Conservation (phyloP, 2,797 vertebrate species). For the Gephyroberyx darwinii region DNA sequence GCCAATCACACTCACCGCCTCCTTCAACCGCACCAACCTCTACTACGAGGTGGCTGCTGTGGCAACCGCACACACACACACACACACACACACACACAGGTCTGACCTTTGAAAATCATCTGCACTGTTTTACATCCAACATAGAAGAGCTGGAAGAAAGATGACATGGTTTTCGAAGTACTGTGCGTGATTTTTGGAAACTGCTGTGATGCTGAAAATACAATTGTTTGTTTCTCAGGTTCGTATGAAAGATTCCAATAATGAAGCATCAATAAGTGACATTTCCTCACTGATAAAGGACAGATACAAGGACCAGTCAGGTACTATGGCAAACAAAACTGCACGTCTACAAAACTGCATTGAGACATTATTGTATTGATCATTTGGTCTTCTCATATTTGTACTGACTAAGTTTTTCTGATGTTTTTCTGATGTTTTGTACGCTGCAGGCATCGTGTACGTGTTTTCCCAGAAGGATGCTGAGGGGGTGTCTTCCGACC, state of each 20-base stretch:
- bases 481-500: conserved; percentile 85
- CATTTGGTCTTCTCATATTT: background rate
- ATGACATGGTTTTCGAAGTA: background rate
- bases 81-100: background rate
- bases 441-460: conserved; percentile 90
- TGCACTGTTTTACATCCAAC: background rate
- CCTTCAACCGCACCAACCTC: conserved; percentile 95
- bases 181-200: background rate
- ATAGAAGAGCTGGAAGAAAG: too few relatives aligned
- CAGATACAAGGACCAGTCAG: conserved; percentile 92
- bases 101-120: background rate
- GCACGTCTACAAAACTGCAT: background rate
- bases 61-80: background rate
- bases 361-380: background rate
- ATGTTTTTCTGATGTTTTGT: background rate
- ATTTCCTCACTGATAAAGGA: conserved; percentile 87
- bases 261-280: conserved; percentile 83
- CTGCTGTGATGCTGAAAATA: background rate
- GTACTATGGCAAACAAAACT: conserved; percentile 70
- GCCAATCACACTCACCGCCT: conserved; percentile 89
- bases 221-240: conserved; percentile 79
- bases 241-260: conserved; percentile 85
- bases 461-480: conserved; percentile 98
- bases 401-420: background rate
- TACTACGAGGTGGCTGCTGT: conserved; percentile 88